Conservation (phyloP, 92 coral and sea anemone species). For the Epizoanthus scotinus region DNA sequence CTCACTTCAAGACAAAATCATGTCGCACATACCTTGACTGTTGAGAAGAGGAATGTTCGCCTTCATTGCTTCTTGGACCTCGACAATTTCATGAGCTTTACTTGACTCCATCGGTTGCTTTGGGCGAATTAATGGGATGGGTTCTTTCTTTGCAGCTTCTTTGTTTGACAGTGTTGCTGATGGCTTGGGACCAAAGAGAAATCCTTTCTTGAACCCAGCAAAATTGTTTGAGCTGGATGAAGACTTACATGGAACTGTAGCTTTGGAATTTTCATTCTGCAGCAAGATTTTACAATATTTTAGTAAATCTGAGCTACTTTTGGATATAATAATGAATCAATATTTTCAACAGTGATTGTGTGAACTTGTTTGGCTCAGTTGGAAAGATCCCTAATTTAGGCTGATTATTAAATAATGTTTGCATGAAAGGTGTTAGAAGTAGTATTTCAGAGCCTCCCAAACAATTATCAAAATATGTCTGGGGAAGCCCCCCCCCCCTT, state of each 20-base stretch:
- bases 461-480: too few relatives aligned
- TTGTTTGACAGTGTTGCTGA: conserved; percentile 17
- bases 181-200: conserved; percentile 56
- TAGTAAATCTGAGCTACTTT: too few relatives aligned
- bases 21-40: conserved; percentile 50
- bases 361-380: too few relatives aligned
- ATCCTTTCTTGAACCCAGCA: conserved; percentile 91
- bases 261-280: conserved; percentile 16
- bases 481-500: too few relatives aligned
- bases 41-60: conserved; percentile 59
- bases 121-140: conserved; percentile 64
- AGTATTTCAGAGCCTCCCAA: too few relatives aligned
- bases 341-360: too few relatives aligned
- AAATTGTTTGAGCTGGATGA: conserved; percentile 50
- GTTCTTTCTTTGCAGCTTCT: neutral
- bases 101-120: conserved; percentile 41
- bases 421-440: too few relatives aligned
- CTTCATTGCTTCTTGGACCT: conserved; percentile 89
- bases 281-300: neutral
- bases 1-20: too few relatives aligned
- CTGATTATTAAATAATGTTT: too few relatives aligned
- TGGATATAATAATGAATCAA: too few relatives aligned
- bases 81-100: conserved; percentile 58
- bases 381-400: too few relatives aligned
- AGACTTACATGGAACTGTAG: conserved; percentile 1